Percentiles rank a stretch among this genome's conserved stretches.
These are phyloP conservation scores for Engraulis encrasicolus DNA, from an alignment of 2,113 vertebrate species.

Conservation along the genomic window DNA sequence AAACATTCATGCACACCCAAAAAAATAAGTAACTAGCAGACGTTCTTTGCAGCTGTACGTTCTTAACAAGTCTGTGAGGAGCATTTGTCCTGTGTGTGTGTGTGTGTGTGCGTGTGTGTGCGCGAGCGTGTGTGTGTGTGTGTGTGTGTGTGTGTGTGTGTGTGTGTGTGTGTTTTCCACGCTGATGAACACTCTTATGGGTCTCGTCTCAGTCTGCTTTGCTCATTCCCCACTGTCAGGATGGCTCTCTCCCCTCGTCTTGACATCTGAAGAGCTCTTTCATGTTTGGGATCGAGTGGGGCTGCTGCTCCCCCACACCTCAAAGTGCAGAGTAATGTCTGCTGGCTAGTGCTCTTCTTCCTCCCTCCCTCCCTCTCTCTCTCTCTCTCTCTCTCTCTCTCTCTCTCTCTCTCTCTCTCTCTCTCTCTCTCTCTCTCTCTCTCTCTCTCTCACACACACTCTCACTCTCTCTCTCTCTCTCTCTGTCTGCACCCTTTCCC, in stretches of 20 bases:
- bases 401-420: not conserved
- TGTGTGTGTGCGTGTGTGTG: not conserved
- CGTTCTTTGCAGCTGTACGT: not conserved
- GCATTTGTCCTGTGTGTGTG: conserved; percentile 1
- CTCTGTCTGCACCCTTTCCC: not conserved
- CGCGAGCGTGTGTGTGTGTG: not conserved
- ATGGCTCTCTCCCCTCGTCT: not conserved
- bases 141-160: not conserved
- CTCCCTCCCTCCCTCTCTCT: not conserved
- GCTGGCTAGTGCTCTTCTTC: conserved; percentile 63
- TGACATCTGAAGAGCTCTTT: conserved; percentile 14
- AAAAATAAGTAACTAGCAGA: not conserved
- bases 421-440: not conserved
- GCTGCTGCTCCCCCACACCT: not conserved
- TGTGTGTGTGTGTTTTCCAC: conserved; percentile 6
- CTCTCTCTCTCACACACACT: not conserved
- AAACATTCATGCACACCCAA: conserved; percentile 59
- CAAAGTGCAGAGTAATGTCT: conserved; percentile 20
- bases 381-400: not conserved
- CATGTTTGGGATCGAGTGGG: not conserved
- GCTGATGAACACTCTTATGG: conserved; percentile 1
- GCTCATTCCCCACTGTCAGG: not conserved
- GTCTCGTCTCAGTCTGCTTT: conserved; percentile 1
- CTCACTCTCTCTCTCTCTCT: not conserved
- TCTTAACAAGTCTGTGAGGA: not conserved